These are phyloP conservation scores for Lutjanus erythropterus DNA, from an alignment of 2,113 vertebrate genomes.

Conservation along the genomic window DNA sequence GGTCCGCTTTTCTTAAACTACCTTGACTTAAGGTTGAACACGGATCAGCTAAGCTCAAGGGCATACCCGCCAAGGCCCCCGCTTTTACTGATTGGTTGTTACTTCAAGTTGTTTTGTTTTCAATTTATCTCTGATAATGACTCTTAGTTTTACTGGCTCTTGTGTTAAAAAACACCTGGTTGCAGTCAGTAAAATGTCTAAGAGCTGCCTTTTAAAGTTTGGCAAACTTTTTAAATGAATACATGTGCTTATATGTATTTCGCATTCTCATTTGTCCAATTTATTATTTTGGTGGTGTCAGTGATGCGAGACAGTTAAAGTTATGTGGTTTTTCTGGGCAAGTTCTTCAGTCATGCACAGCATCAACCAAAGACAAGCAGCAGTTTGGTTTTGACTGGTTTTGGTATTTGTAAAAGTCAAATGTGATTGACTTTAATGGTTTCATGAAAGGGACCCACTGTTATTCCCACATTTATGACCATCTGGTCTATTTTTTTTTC, in stretches of 20 bases:
- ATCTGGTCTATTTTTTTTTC: conserved; percentile 70
- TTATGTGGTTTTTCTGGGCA: conserved; percentile 47
- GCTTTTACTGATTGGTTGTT: conserved; percentile 68
- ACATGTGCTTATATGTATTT: conserved; percentile 4
- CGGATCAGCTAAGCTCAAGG: conserved; percentile 48
- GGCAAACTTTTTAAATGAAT: conserved; percentile 64
- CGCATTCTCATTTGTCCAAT: conserved; percentile 34
- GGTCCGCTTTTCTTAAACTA: conserved; percentile 53
- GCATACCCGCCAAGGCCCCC: conserved; percentile 30
- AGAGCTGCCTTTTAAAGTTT: conserved; percentile 54
- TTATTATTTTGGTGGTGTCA: conserved; percentile 29
- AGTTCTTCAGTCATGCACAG: conserved; percentile 15
- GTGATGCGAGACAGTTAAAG: conserved; percentile 42
- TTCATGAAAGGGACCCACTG: conserved; percentile 65
- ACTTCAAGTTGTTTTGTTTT: conserved; percentile 59
- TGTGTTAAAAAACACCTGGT: conserved; percentile 72
- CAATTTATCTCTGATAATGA: conserved; percentile 68
- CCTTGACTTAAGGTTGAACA: conserved; percentile 59
- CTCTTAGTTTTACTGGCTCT: conserved; percentile 60
- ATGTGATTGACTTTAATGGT: conserved; percentile 73
- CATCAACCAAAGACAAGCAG: conserved; percentile 47
- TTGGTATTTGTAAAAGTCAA: conserved; percentile 69
- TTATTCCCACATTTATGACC: conserved; percentile 75
- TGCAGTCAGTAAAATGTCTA: conserved; percentile 68
- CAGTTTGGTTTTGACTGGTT: conserved; percentile 55